These are phyloP conservation scores for Montipora efflorescens DNA, from an alignment of 64 coral and sea anemone genomes.

Conservation along the genomic window DNA sequence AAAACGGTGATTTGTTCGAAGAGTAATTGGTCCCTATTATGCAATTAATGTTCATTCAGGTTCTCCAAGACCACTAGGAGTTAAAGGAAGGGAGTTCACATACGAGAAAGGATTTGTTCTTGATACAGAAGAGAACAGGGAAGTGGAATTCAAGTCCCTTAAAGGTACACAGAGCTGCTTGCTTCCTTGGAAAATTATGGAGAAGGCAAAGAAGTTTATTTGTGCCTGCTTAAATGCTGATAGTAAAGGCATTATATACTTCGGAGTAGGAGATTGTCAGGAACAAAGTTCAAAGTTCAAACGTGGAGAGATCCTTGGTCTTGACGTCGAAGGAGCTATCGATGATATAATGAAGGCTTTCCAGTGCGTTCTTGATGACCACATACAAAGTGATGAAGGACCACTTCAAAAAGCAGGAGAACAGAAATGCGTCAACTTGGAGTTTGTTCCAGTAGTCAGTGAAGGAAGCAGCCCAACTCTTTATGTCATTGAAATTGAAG, in stretches of 20 bases:
- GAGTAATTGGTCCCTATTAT: not conserved
- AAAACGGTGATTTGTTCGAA: too few species aligned
- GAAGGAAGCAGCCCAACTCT: constrained; percentile 4
- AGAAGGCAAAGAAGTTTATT: constrained; percentile 60
- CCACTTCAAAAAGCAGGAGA: constrained; percentile 43
- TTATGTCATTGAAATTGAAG: constrained; percentile 49
- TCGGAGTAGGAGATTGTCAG: constrained; percentile 54
- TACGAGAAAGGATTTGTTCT: constrained; percentile 31
- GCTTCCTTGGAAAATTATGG: constrained; percentile 70
- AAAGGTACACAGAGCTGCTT: not conserved
- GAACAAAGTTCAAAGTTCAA: constrained; percentile 39
- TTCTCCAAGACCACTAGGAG: constrained; percentile 28
- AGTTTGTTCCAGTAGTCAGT: constrained; percentile 42
- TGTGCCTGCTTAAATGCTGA: constrained; percentile 60
- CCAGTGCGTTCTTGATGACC: constrained; percentile 52
- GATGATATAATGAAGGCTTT: constrained; percentile 52
- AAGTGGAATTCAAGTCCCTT: constrained; percentile 64
- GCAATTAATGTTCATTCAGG: constrained; percentile 2
- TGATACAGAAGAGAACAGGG: constrained; percentile 53
- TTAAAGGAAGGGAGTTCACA: constrained; percentile 21
- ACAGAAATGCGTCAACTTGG: constrained; percentile 35
- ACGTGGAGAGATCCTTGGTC: constrained; percentile 13
- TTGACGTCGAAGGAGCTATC: constrained; percentile 12
- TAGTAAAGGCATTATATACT: constrained; percentile 59
- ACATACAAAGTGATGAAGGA: constrained; percentile 51